Evolutionary conservation across 2,888 invertebrate species (phyloP), one percentile per base, ranked within the genome.

Genomic region (Sphaerophoria rueppellii): DNA sequence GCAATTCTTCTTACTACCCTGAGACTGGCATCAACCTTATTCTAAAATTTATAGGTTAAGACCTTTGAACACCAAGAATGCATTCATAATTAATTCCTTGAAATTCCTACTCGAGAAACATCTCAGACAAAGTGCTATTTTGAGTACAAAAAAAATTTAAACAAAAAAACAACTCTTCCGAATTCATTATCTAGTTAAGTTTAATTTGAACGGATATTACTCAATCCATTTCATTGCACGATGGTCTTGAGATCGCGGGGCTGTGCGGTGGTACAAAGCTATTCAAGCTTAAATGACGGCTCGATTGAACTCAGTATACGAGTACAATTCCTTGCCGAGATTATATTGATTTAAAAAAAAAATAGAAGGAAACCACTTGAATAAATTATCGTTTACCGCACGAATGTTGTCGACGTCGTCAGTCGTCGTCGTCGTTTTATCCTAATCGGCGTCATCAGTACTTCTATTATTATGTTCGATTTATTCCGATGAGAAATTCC

Each of bases 311-410:
- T 43, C 11, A 43, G 40, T 40, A 40, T 9, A 12, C 9, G 43
- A 69, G 61, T 50, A 78, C 82, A 82, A 69, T 77, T 77, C 67
- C 69, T 34, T 73, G 16, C 52, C 70, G 57, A 52, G 72, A 73
- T 71, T 79, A 65, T 79, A 79, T 82, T 79, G 73, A 79, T 82
- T 82, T 58, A 70, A 78, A 82, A 46, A 61, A 37, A 40, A 60
- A 12, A 16, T n/a, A n/a, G 16, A 63, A 32, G 14, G n/a, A 61
- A 77, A 72, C 82, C 82, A 78, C 82, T 79, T 79, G 82, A 79
- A 82, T 79, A 73, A 82, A 82, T 78, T 82, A 70, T 82, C 69
- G 69, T 57, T 58, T 70, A 58, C 78, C 78, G 24, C 24, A 79
- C 58, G 78, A 78, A 54, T 48, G 82, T 70, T 65, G 70, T 69